Base-by-base conservation (phyloP, 2,888 invertebrate species). In the Pediacus dermestoides region DNA sequence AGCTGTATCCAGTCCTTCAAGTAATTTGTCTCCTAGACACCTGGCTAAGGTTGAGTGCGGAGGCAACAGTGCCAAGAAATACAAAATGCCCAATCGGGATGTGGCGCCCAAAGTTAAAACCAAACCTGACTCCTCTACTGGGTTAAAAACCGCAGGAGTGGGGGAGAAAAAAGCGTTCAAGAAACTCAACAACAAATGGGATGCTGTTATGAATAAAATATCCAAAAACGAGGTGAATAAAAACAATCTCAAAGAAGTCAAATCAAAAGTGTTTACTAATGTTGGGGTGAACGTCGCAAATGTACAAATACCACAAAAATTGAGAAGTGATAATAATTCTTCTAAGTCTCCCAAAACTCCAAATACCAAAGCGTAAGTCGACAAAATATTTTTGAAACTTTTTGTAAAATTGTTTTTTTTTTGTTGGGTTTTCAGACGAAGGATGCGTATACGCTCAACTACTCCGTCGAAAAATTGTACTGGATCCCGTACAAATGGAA, bases 181-280 rank as follows among this genome's bases (percentile, higher is more conserved):
- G 57, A 70, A 74, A 31, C 68, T 74, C 1, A 77, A 77, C 2
- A 82, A 84, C 11, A 79, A 87, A 52, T 88, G 91, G 79, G 89
- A 89, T 60, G 80, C 85, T 34, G 89, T 91, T 32, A 83, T 87
- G 80, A 86, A 83, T 68, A 85, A 85, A 68, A 86, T 88, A 44
- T 81, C 82, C 26, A 81, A 81, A 49, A 80, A 79, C 42, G 85
- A 87, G 54, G 80, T 81, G 57, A 74, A 75, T 22, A 84, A 85
- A 61, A 79, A 83, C 7, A 81, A 82, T 50, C 73, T 81, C 50
- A 88, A 87, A 68, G 91, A 93, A 65, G 85, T 93, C 18, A 93
- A 92, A 68, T 88, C 92, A 30, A 86, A 88, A 70, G 84, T 68
- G 35, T 68, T 65, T 35, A 58, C 44, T 38, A 57, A 52, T 35